phyloP scores from a whole-genome alignment of 1,140 invertebrate genomes.

The Panagrolaimus sp. region DNA sequence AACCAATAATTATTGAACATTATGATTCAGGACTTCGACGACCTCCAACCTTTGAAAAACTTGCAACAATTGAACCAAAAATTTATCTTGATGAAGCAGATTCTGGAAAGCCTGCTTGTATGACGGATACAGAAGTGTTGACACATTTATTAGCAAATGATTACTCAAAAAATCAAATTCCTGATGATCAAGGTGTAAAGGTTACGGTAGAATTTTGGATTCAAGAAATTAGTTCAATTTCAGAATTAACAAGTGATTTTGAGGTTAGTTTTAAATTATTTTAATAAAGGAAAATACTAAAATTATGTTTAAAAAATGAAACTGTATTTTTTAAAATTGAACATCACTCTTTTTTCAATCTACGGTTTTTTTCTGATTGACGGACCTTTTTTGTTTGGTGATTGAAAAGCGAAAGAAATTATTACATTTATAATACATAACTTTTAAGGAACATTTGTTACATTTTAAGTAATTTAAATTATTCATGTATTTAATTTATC shows the following conservation, averaged over 20 bases:
- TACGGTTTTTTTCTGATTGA: no score
- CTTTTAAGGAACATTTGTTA: no score
- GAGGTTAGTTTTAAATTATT: conserved; percentile 41
- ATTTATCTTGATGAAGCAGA: not conserved
- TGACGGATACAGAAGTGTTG: conserved; percentile 47
- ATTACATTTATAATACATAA: no score
- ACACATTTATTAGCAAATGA: conserved; percentile 34
- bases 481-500: no score
- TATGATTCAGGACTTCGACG: not conserved
- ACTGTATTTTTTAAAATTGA: no score
- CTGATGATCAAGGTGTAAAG: conserved; percentile 36
- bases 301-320: no score
- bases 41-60: conserved; percentile 10
- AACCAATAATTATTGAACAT: not conserved
- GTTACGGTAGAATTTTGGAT: conserved; percentile 46
- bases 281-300: no score
- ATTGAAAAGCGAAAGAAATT: no score
- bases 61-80: not conserved
- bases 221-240: conserved; percentile 33
- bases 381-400: no score
- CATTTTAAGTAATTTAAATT: no score
- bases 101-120: conserved; percentile 19
- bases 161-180: conserved; percentile 40
- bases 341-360: no score
- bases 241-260: conserved; percentile 45